A percentile compares a stretch with the other conserved stretches of the same genome.
Evolutionary conservation across 2,888 invertebrate genomes (phyloP).

Genomic region (Agriopis marginaria): DNA sequence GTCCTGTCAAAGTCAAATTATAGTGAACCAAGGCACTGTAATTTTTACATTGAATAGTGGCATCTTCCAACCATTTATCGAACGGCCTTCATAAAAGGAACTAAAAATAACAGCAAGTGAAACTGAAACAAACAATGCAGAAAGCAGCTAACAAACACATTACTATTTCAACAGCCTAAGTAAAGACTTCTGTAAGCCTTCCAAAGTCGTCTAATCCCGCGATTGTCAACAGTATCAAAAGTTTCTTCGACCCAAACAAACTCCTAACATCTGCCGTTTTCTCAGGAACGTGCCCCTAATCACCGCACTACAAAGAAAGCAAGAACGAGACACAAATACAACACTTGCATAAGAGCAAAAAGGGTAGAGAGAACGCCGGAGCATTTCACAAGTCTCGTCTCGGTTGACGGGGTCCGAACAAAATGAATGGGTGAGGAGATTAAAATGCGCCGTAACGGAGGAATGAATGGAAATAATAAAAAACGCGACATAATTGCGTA

Average conservation of each 20-base stretch:
- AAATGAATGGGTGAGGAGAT: constrained; percentile 81
- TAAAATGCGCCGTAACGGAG: constrained; percentile 77
- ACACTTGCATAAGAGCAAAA: constrained; percentile 44
- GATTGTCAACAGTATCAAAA: constrained; percentile 68
- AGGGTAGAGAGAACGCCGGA: constrained; percentile 67
- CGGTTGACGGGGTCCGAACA: constrained; percentile 82
- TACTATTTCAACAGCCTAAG: constrained; percentile 44
- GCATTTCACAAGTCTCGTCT: constrained; percentile 80
- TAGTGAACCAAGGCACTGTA: too few relatives aligned
- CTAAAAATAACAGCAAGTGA: constrained; percentile 5
- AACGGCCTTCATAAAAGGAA: not conserved
- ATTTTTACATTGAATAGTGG: too few relatives aligned
- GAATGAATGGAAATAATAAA: constrained; percentile 79
- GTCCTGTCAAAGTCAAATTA: too few relatives aligned
- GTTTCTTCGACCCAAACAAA: constrained; percentile 72
- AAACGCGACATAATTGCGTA: constrained; percentile 70
- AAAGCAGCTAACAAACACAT: constrained; percentile 29
- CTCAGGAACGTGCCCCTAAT: constrained; percentile 84
- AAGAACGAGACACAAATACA: constrained; percentile 56
- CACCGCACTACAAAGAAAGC: constrained; percentile 74
- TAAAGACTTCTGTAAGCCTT: constrained; percentile 57
- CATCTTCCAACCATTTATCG: too few relatives aligned
- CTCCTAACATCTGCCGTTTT: constrained; percentile 82
- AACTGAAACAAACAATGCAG: constrained; percentile 20
- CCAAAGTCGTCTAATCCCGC: constrained; percentile 56